Base-by-base conservation (phyloP, 2,888 invertebrate species). In the Limnephilus rhombicus region DNA sequence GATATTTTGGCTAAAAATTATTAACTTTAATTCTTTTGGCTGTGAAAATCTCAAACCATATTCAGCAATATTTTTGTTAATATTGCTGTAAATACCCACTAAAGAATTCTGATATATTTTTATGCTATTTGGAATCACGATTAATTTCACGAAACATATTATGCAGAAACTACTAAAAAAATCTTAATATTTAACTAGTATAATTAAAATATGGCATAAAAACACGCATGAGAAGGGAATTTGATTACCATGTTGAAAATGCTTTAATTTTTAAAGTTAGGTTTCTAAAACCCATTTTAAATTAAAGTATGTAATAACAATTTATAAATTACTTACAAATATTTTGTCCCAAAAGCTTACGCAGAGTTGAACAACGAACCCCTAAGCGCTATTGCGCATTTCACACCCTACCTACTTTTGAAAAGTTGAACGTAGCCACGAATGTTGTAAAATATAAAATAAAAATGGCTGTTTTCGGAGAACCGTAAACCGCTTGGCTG, bases 401-500 rank as follows among this genome's bases (percentile, higher is more conserved):
- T 87, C 29, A 18, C 31, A 49, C 29, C 85, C 34, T 87, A 87
- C 87, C 24, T 24, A 81, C 13, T 85, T 37, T 85, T 85, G 15
- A 90, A 68, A 80, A 85, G 88, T 24, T 68, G 91, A 92, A 92
- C 91, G 92, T 91, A 92, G 92, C 92, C 91, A 91, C 90, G 91
- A 92, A 90, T 90, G 49, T 92, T 90, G 89, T 92, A 92, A 94
- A 95, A 95, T 94, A 94, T 92, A 92, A 94, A 95, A 95, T 94
- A 94, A 96, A 96, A 96, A 96, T 96, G 96, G 96, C 96, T 94
- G 96, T 94, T 94, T 95, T 94, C 34, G 94, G 94, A 95, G 87
- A 83, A 34, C 80, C 95, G 94, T 95, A 95, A 96, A 96, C 96
- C 95, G 96, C 96, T 96, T 96, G 92, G 95, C 96, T 96, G 96